These are phyloP conservation scores for Balanococcus diminutus DNA, from an alignment of 2,888 invertebrate genomes.

Conservation along the genomic window DNA sequence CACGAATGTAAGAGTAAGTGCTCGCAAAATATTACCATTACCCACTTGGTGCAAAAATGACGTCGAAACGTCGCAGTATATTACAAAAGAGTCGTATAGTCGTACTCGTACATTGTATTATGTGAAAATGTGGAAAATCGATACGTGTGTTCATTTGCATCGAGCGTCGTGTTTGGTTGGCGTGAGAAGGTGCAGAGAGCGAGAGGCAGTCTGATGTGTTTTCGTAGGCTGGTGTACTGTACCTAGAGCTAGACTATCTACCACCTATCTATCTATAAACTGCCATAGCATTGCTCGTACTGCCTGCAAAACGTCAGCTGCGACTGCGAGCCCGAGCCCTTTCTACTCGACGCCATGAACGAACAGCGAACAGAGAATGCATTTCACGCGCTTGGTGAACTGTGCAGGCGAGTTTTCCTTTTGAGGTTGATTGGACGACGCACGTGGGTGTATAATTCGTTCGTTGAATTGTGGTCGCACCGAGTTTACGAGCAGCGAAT, in stretches of 20 bases:
- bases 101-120: neutral
- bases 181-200: neutral
- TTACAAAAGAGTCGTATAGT: neutral
- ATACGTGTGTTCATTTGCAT: slow-evolving; percentile 21
- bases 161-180: neutral
- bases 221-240: neutral
- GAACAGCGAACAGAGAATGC: no score
- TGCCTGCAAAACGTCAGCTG: no score
- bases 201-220: neutral
- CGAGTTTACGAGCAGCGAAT: no score
- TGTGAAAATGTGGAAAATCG: slow-evolving; percentile 29
- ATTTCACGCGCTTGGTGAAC: neutral
- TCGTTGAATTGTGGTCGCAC: neutral
- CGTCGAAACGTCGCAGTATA: neutral
- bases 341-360: no score
- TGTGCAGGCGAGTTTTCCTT: neutral
- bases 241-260: no score
- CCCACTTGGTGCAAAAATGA: neutral
- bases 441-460: neutral
- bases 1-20: no score
- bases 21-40: neutral
- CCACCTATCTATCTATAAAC: no score
- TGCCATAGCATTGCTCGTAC: no score
- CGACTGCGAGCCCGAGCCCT: no score
- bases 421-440: neutral